These are phyloP conservation scores for Epinotia ramella DNA, from an alignment of 2,888 invertebrate genomes.

Conservation along the genomic window DNA sequence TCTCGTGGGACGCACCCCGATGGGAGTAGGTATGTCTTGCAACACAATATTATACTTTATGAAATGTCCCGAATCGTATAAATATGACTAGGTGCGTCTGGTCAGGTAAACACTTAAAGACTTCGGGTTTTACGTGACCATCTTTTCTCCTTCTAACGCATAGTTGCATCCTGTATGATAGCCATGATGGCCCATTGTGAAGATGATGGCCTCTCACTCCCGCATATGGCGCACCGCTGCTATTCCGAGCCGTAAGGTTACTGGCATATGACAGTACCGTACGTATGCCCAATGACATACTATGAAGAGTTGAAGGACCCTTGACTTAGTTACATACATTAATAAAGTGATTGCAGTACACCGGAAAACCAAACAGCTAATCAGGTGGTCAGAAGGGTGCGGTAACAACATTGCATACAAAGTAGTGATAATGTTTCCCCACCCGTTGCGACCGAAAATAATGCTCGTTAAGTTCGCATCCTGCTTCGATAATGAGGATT, in stretches of 20 bases:
- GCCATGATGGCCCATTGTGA: too few species aligned
- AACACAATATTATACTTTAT: slow-evolving; percentile 16
- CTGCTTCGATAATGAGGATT: slow-evolving; percentile 6
- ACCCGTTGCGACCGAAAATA: background rate
- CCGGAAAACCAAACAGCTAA: slow-evolving; percentile 21
- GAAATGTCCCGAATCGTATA: background rate
- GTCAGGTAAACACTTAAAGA: background rate
- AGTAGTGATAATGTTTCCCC: slow-evolving; percentile 6
- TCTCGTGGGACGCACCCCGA: too few species aligned
- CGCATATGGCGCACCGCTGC: too few species aligned
- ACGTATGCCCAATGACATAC: background rate
- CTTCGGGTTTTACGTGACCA: background rate
- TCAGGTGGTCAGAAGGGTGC: slow-evolving; percentile 10
- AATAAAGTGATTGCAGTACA: slow-evolving; percentile 5
- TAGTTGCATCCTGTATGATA: too few species aligned
- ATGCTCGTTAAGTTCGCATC: background rate
- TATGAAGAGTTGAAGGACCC: background rate
- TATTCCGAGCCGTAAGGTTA: too few species aligned
- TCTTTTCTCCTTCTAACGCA: background rate
- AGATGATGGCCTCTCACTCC: too few species aligned
- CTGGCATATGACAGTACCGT: too few species aligned
- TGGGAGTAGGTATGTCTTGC: too few species aligned
- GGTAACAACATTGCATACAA: slow-evolving; percentile 5
- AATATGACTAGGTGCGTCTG: background rate
- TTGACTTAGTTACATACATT: background rate